Evolutionary conservation across 2,797 vertebrate genomes (phyloP).

Genomic region (Amazonetta brasiliensis): DNA sequence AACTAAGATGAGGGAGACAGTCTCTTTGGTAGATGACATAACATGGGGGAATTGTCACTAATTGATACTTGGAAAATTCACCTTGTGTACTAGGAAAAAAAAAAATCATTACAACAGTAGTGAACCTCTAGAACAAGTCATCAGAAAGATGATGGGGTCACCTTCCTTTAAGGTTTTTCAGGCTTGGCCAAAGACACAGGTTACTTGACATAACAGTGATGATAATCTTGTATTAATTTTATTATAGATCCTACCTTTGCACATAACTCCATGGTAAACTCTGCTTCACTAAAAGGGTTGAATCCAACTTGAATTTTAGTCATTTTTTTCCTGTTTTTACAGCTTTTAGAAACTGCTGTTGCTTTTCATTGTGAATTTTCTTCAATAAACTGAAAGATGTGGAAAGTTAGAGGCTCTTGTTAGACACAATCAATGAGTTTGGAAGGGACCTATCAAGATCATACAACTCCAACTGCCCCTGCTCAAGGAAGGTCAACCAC

Average conservation of each 20-base stretch:
- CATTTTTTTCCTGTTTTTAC: neutral
- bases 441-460: neutral
- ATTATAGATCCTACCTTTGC: neutral
- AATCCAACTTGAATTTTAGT: neutral
- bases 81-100: fast-evolving
- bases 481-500: neutral
- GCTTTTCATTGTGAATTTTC: neutral
- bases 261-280: neutral
- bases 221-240: neutral
- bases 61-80: neutral
- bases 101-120: neutral
- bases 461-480: neutral
- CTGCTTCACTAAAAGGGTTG: neutral
- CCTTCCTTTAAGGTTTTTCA: neutral
- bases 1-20: neutral
- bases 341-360: neutral
- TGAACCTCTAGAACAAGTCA: neutral
- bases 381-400: neutral
- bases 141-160: neutral
- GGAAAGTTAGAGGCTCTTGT: neutral
- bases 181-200: neutral
- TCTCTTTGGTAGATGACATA: neutral
- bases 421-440: neutral
- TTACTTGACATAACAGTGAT: neutral
- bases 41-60: neutral